Base-by-base conservation (phyloP, 2,888 invertebrate genomes). In the Ophioninae sp. region DNA sequence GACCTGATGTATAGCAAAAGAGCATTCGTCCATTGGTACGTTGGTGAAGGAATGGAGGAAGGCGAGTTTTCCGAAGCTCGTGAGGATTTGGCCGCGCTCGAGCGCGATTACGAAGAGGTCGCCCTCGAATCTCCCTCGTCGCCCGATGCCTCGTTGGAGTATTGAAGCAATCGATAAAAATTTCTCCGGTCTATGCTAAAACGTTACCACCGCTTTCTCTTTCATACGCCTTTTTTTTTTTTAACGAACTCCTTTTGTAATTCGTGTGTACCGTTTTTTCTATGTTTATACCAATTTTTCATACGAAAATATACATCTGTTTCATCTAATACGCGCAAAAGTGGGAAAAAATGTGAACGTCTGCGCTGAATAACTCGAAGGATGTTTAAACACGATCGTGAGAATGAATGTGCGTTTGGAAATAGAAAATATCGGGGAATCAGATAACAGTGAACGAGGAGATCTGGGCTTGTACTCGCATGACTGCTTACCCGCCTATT, bases 1-100 rank as follows among this genome's bases (percentile, higher is more conserved):
- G 98, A 99, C 93, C 93, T 99, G 89, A 98, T 99, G 98, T 99
- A 98, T 93, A 97, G 98, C 59, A 98, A 98, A 93, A 95, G 98
- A 84, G 98, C 98, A 5, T 99, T 99, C 93, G 98, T 99, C 21
- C 98, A 99, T 93, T 99, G 99, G 99, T 97, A 97, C 91, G 96
- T 97, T 0, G 96, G 96, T 7, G 97, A 97, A 92, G 97, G 97
- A 85, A 97, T 98, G 96, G 97, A 97, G 91, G 97, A 97, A 92
- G 96, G 96, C 65, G 96, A 98, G 93, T 98, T 97, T 93, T 95
- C 96, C 0, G 98, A 98, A 89, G 97, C 97, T 0, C 95, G 98
- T 6, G 97, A 98, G 92, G 97, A 98, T 93, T 94, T 98, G 85
- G 96, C 96, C 0, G 96, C 96, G 0, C 94, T 97, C 0, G 96